Conservation (phyloP, 2,888 invertebrate species). For the Morpho helenor region DNA sequence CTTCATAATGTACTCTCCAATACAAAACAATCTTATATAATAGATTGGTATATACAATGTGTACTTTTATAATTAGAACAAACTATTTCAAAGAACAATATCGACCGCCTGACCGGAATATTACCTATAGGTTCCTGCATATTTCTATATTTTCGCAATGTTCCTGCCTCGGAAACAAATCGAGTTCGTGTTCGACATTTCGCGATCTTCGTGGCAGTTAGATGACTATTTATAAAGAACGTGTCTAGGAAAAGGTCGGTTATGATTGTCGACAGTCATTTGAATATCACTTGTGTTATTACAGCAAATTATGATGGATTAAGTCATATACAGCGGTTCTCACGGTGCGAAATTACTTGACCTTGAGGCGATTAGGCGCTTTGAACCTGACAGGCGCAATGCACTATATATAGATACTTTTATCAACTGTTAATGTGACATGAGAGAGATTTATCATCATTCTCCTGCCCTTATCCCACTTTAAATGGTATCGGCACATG, state of each 20-base stretch:
- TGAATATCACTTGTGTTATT: slow-evolving; percentile 74
- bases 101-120: neutral
- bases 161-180: slow-evolving; percentile 62
- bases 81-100: slow-evolving; percentile 1
- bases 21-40: neutral
- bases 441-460: too few relatives aligned
- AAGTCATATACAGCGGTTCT: slow-evolving; percentile 69
- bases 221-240: slow-evolving; percentile 77
- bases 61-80: neutral
- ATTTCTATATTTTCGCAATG: slow-evolving; percentile 68
- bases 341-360: slow-evolving; percentile 69
- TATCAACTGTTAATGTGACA: too few relatives aligned
- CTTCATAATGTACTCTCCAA: too few relatives aligned
- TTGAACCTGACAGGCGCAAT: slow-evolving; percentile 28
- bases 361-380: slow-evolving; percentile 59
- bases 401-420: neutral
- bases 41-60: neutral
- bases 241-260: slow-evolving; percentile 76
- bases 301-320: slow-evolving; percentile 74
- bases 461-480: too few relatives aligned
- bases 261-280: slow-evolving; percentile 76
- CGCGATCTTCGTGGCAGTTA: slow-evolving; percentile 69
- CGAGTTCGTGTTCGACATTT: slow-evolving; percentile 76
- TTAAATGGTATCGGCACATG: too few relatives aligned
- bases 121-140: slow-evolving; percentile 25